Conservation (phyloP, 2,797 vertebrate species). For the Pangasius krempfi region DNA sequence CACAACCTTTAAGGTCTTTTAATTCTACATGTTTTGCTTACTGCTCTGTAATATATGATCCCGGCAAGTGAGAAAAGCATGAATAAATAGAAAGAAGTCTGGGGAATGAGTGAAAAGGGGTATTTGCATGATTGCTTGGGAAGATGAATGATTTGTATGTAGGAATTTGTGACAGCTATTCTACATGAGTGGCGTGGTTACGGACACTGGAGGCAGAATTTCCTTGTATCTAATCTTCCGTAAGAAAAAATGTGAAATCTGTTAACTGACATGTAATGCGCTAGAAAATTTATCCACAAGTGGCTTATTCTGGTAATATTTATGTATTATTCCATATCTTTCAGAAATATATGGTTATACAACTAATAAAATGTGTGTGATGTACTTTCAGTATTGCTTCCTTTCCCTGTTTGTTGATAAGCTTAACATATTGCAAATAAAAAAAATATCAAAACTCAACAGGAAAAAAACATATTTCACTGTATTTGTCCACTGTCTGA, state of each 20-base stretch:
- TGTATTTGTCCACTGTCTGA: not conserved
- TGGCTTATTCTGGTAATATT: not conserved
- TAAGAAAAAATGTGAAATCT: not conserved
- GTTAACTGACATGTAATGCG: not conserved
- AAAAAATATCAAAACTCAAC: not conserved
- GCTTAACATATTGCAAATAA: not conserved
- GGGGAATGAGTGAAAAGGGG: constrained; percentile 65
- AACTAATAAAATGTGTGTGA: not conserved
- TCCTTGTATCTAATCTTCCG: constrained; percentile 28
- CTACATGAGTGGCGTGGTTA: constrained; percentile 66
- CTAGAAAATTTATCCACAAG: not conserved
- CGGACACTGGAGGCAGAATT: constrained; percentile 63
- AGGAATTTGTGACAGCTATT: constrained; percentile 70
- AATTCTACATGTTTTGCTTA: constrained; percentile 17
- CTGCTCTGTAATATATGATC: constrained; percentile 47
- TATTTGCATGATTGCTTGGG: constrained; percentile 78
- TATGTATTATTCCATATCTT: not conserved
- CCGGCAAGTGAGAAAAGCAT: constrained; percentile 61
- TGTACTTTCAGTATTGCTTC: not conserved
- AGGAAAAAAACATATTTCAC: not conserved
- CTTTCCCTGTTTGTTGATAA: not conserved
- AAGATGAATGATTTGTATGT: constrained; percentile 76
- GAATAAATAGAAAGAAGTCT: constrained; percentile 67
- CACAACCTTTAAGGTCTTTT: constrained; percentile 27
- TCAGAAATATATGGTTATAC: not conserved